Conservation (phyloP, 1,140 invertebrate species). For the Drosophila suzukii region DNA sequence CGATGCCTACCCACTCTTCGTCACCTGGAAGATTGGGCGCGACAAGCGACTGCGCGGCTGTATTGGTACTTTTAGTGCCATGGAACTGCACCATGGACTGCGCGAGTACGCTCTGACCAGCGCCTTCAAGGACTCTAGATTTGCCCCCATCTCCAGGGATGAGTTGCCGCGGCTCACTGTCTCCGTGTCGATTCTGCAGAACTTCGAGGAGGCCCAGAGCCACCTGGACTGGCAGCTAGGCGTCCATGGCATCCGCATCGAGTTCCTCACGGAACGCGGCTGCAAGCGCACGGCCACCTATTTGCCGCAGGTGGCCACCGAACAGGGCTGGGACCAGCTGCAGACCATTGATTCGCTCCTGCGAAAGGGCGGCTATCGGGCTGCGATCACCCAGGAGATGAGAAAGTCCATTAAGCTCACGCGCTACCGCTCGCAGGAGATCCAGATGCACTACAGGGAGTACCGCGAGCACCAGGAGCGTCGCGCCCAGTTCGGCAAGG, state of each 20-base stretch:
- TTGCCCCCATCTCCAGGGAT: conserved; percentile 97
- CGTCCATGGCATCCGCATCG: conserved; percentile 98
- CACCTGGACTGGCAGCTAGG: conserved; percentile 99
- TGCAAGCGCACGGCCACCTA: conserved; percentile 98
- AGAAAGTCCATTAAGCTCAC: conserved; percentile 96
- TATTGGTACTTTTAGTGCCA: conserved; percentile 97
- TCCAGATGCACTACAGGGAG: conserved; percentile 84
- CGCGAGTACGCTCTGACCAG: conserved; percentile 98
- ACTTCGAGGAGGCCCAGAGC: conserved; percentile 97
- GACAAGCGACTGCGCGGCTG: conserved; percentile 96
- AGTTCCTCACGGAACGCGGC: conserved; percentile 98
- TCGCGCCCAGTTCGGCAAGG: conserved; percentile 76
- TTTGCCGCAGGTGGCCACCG: conserved; percentile 97
- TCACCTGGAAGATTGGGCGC: conserved; percentile 98
- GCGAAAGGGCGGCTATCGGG: conserved; percentile 98
- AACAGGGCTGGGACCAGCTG: conserved; percentile 99
- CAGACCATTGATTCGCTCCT: conserved; percentile 99
- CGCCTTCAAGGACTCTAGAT: conserved; percentile 98
- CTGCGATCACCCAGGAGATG: conserved; percentile 94
- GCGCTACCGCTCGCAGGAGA: conserved; percentile 92
- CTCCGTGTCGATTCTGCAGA: conserved; percentile 95
- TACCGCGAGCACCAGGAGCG: conserved; percentile 81
- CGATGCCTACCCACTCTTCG: conserved; percentile 98
- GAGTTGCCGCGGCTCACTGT: conserved; percentile 97
- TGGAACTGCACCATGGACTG: conserved; percentile 91